Conservation (phyloP, 2,797 vertebrate species). For the Neosalanx taihuensis region DNA sequence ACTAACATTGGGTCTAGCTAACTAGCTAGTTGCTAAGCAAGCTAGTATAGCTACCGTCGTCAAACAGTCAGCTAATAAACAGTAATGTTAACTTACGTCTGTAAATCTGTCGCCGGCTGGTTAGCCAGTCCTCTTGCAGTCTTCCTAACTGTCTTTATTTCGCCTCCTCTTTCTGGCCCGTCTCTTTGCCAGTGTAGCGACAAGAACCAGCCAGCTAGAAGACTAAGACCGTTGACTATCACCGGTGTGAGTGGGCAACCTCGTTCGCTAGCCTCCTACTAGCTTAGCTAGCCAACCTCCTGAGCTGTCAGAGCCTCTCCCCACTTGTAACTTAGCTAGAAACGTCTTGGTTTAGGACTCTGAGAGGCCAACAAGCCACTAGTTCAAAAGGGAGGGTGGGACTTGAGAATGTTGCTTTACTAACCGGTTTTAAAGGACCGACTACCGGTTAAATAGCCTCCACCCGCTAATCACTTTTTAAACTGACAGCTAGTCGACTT, state of each 20-base stretch:
- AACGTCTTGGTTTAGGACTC: conserved; percentile 12
- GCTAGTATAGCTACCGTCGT: neutral
- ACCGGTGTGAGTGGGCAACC: neutral
- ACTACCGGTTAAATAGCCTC: neutral
- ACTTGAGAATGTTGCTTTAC: conserved; percentile 48
- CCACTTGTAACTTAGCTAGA: neutral
- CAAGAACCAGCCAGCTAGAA: conserved; percentile 47
- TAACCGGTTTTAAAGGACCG: conserved; percentile 6
- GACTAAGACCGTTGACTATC: conserved; percentile 33
- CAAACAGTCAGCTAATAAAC: neutral
- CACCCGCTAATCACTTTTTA: neutral
- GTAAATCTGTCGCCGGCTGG: conserved; percentile 60
- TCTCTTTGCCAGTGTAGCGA: conserved; percentile 59
- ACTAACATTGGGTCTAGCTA: no score
- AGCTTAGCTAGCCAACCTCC: neutral
- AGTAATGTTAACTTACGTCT: conserved; percentile 59
- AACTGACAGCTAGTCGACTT: conserved; percentile 9
- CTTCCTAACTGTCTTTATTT: conserved; percentile 62
- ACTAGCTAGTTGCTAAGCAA: neutral
- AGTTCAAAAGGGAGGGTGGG: conserved; percentile 60
- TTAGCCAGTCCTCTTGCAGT: conserved; percentile 60
- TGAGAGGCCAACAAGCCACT: conserved; percentile 47
- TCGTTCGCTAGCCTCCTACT: conserved; percentile 18
- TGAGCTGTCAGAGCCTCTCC: conserved; percentile 21
- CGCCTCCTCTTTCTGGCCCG: conserved; percentile 60